A percentile compares a stretch with the other conserved stretches of the same genome.
These are phyloP conservation scores for Amphipyra berbera DNA, from an alignment of 2,888 invertebrate genomes.

Conservation along the genomic window DNA sequence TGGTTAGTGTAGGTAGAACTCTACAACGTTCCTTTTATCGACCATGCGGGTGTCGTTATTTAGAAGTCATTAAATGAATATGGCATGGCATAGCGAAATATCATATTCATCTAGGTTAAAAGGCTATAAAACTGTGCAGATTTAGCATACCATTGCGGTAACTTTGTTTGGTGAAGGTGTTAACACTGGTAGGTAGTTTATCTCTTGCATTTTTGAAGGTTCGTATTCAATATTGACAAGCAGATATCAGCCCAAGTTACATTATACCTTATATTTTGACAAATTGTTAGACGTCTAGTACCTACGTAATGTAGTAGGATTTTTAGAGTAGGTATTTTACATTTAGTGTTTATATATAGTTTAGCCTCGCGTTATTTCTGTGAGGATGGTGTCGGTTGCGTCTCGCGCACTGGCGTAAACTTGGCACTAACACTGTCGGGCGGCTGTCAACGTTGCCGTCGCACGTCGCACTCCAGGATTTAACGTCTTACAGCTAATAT, in stretches of 20 bases:
- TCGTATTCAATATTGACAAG: neutral
- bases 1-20: neutral
- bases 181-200: neutral
- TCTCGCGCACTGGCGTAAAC: constrained; percentile 75
- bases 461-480: constrained; percentile 67
- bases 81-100: neutral
- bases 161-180: constrained; percentile 1
- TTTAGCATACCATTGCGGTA: constrained; percentile 1
- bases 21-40: constrained; percentile 32
- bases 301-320: neutral
- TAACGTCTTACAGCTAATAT: constrained; percentile 65
- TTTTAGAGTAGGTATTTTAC: constrained; percentile 11
- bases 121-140: neutral
- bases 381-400: constrained; percentile 64
- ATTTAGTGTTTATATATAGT: constrained; percentile 62
- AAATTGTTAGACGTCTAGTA: constrained; percentile 3
- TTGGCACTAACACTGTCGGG: constrained; percentile 78
- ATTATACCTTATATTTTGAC: neutral
- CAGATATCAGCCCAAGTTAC: neutral
- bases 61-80: constrained; percentile 13
- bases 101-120: neutral
- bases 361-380: constrained; percentile 82
- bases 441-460: constrained; percentile 63
- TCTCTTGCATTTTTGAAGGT: neutral
- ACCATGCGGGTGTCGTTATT: constrained; percentile 27